Conservation (phyloP, 1,140 invertebrate genomes). For the Halyomorpha halys region DNA sequence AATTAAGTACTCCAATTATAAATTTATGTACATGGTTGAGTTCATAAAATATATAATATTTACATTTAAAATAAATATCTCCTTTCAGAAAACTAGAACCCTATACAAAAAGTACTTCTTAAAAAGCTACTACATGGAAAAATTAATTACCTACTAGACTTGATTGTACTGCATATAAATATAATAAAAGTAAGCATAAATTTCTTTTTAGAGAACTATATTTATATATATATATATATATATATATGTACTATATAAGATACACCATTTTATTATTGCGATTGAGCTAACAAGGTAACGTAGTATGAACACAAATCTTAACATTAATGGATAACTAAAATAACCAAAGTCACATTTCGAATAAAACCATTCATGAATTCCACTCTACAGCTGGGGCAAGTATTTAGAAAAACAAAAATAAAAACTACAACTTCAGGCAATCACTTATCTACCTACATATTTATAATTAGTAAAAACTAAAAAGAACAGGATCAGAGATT, state of each 20-base stretch:
- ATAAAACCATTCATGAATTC: no score
- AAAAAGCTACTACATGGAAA: constrained; percentile 15
- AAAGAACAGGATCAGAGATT: neutral
- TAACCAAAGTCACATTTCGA: no score
- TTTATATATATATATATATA: constrained; percentile 11
- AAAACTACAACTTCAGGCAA: no score
- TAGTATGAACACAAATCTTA: constrained; percentile 16
- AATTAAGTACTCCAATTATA: constrained; percentile 18
- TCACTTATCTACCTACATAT: no score
- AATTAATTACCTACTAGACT: constrained; percentile 9
- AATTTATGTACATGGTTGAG: constrained; percentile 7
- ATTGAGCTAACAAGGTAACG: constrained; percentile 15
- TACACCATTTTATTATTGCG: neutral
- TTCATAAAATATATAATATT: constrained; percentile 21
- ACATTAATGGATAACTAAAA: constrained; percentile 15
- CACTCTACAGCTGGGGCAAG: no score
- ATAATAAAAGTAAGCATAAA: constrained; percentile 13
- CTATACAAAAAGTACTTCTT: constrained; percentile 9
- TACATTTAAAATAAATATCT: constrained; percentile 18
- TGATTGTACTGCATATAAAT: constrained; percentile 14
- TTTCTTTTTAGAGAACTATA: neutral
- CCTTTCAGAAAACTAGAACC: neutral
- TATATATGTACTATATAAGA: no score
- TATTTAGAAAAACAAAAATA: no score
- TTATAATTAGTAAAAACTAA: no score